Conservation (phyloP, 2,113 vertebrate genomes). For the Hemicordylus capensis region DNA sequence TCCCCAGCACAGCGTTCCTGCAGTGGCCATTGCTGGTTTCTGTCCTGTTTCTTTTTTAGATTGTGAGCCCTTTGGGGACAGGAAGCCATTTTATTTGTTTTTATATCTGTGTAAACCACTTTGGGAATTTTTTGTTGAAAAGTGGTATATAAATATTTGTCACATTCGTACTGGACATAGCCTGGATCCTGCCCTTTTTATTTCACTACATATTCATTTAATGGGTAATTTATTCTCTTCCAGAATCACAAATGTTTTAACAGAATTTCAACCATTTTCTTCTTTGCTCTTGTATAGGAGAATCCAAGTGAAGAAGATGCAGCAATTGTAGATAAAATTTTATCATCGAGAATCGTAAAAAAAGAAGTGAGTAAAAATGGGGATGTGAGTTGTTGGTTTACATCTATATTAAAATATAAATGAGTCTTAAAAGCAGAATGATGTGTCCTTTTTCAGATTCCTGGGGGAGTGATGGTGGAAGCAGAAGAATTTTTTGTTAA, state of each 20-base stretch:
- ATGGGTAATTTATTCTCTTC: neutral
- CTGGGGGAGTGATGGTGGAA: conserved; percentile 89
- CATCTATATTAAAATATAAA: neutral
- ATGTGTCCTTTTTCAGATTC: conserved; percentile 79
- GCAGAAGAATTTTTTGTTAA: conserved; percentile 98
- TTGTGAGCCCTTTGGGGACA: too few relatives aligned
- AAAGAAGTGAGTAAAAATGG: conserved; percentile 87
- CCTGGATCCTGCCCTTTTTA: too few relatives aligned
- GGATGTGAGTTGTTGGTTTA: neutral
- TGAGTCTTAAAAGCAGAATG: conserved; percentile 31
- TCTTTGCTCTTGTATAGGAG: conserved; percentile 77
- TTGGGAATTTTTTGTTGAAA: too few relatives aligned
- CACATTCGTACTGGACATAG: too few relatives aligned
- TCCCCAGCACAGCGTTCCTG: too few relatives aligned
- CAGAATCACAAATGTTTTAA: neutral
- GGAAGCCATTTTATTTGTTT: too few relatives aligned
- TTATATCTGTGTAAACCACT: too few relatives aligned
- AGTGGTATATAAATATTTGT: too few relatives aligned
- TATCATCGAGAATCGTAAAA: conserved; percentile 90
- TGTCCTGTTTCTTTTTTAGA: too few relatives aligned
- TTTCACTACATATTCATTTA: neutral
- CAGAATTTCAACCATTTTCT: neutral
- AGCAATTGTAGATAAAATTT: conserved; percentile 98
- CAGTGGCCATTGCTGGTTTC: too few relatives aligned
- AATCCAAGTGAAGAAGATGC: conserved; percentile 98